A percentile compares a stretch with the other conserved stretches of the same genome.
Conservation (phyloP, 2,113 vertebrate genomes). For the Pogonocichla stellata region DNA sequence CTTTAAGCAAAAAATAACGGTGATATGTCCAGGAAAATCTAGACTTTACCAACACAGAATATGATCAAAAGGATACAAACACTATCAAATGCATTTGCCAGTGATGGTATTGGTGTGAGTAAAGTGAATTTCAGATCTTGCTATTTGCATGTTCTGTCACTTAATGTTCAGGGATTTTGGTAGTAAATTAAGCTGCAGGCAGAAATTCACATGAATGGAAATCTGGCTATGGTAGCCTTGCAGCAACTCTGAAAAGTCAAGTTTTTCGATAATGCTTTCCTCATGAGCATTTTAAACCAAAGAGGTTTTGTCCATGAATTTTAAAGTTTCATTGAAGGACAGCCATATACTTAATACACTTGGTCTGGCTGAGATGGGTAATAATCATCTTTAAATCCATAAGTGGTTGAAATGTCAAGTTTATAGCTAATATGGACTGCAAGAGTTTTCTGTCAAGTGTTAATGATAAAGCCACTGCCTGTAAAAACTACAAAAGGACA, state of each 20-base stretch:
- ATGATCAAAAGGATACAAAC: background rate
- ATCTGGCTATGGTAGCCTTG: background rate
- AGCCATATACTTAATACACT: background rate
- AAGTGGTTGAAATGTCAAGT: background rate
- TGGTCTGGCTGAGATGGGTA: background rate
- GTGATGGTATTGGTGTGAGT: background rate
- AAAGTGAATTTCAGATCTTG: background rate
- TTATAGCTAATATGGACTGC: background rate
- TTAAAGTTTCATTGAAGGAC: background rate
- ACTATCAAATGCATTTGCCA: background rate
- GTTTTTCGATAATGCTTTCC: background rate
- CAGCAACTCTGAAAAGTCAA: background rate
- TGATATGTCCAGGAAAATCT: background rate
- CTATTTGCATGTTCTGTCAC: background rate
- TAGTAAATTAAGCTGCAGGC: background rate
- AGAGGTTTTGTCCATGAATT: background rate
- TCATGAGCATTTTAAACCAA: background rate
- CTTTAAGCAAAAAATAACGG: background rate
- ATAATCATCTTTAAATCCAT: conserved; percentile 20
- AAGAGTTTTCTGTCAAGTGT: conserved; percentile 42
- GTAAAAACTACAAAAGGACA: conserved; percentile 63
- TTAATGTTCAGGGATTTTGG: background rate
- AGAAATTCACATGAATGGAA: background rate
- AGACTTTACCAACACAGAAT: background rate
- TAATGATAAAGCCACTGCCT: conserved; percentile 50